These are phyloP conservation scores for Gymnoscelis rufifasciata DNA, from an alignment of 2,888 invertebrate species.

Conservation along the genomic window DNA sequence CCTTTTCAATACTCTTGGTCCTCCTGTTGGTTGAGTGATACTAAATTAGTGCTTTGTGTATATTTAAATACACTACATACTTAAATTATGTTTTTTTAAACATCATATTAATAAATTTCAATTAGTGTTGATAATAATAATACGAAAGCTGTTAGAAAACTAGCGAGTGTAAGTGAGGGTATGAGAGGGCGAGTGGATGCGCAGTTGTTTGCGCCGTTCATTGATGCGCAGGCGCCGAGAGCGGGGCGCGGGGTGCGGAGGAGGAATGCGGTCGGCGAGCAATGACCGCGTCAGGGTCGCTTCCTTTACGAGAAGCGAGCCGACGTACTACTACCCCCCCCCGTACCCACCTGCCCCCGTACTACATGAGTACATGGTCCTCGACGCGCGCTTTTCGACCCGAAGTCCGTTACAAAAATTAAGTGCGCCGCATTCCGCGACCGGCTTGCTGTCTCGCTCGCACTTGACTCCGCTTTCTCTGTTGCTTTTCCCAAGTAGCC, in stretches of 20 bases:
- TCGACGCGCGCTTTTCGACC: constrained; percentile 72
- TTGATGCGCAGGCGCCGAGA: constrained; percentile 72
- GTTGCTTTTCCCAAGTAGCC: constrained; percentile 27
- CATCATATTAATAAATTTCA: no score
- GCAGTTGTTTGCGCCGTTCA: constrained; percentile 71
- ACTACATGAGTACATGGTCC: constrained; percentile 64
- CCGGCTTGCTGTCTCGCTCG: constrained; percentile 53
- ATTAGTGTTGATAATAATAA: no score
- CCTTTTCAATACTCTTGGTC: no score
- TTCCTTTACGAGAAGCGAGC: constrained; percentile 77
- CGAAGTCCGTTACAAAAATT: constrained; percentile 77
- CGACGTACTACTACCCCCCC: constrained; percentile 68
- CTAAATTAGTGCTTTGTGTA: no score
- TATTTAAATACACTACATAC: no score
- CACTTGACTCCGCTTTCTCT: constrained; percentile 37
- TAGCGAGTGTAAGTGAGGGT: constrained; percentile 33
- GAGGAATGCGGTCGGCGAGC: constrained; percentile 77
- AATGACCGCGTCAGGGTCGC: constrained; percentile 79
- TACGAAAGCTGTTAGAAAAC: no score
- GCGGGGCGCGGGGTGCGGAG: constrained; percentile 52
- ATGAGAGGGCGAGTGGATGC: constrained; percentile 55
- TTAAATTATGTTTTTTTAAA: no score
- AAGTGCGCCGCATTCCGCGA: constrained; percentile 75
- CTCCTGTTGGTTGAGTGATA: no score
- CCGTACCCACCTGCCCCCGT: constrained; percentile 48